Conservation (phyloP, 2,888 invertebrate species). For the Thymelicus lineola region DNA sequence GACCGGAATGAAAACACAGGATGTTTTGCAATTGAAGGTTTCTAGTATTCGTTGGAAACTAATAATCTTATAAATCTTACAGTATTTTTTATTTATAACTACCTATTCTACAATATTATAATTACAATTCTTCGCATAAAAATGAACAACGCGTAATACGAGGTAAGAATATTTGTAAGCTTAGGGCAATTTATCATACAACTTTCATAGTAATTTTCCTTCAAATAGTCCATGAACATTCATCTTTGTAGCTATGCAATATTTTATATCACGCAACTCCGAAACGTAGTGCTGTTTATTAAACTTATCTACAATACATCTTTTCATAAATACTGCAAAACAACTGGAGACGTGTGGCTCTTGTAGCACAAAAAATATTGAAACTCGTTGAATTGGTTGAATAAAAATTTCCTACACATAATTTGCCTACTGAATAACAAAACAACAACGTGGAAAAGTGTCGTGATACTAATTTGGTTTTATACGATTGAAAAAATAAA, state of each 20-base stretch:
- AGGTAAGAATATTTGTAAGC: too few relatives aligned
- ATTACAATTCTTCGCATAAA: too few relatives aligned
- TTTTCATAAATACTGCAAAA: too few relatives aligned
- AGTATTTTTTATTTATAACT: too few relatives aligned
- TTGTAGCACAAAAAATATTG: too few relatives aligned
- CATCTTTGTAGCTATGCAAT: conserved; percentile 21
- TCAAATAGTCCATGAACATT: conserved; percentile 19
- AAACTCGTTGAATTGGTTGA: too few relatives aligned
- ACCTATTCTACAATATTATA: neutral
- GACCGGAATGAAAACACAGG: neutral
- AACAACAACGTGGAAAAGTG: too few relatives aligned
- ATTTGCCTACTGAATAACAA: too few relatives aligned
- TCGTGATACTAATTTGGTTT: neutral
- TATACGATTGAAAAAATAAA: neutral
- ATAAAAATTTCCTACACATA: too few relatives aligned
- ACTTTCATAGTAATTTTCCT: conserved; percentile 13
- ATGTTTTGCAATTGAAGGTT: conserved; percentile 1
- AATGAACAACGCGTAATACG: too few relatives aligned
- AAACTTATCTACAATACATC: neutral
- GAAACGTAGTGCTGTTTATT: conserved; percentile 4
- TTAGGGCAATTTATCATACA: conserved; percentile 1
- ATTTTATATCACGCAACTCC: conserved; percentile 30
- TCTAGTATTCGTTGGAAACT: neutral
- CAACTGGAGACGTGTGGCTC: too few relatives aligned
- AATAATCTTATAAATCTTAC: too few relatives aligned